A percentile compares a stretch with the other conserved stretches of the same genome.
Evolutionary conservation across 1,140 invertebrate genomes (phyloP).

Genomic region (Macrobrachium rosenbergii): DNA sequence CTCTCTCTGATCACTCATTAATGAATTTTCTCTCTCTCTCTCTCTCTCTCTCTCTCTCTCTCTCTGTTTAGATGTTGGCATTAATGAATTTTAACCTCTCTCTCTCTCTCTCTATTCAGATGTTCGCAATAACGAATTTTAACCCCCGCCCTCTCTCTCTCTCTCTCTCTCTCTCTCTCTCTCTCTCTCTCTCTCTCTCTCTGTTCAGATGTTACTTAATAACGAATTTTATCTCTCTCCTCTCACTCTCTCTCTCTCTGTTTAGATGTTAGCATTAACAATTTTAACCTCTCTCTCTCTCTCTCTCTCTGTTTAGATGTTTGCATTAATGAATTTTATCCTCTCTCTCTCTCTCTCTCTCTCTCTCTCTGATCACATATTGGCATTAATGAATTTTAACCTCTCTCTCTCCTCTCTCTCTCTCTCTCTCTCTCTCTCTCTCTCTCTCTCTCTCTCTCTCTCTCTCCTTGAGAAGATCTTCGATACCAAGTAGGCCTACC

Average conservation of each 20-base stretch:
- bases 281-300: not conserved
- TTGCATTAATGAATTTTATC: not conserved
- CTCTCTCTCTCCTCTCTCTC: conserved; percentile 22
- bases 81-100: not conserved
- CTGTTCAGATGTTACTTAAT: too few relatives aligned
- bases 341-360: not conserved
- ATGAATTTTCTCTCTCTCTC: too few relatives aligned
- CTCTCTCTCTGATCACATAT: not conserved
- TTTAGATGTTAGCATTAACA: too few relatives aligned
- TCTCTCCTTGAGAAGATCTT: not conserved
- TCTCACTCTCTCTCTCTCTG: not conserved
- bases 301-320: not conserved
- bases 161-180: conserved; percentile 6
- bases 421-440: not conserved
- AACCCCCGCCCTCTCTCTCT: not conserved
- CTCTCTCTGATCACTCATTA: too few relatives aligned
- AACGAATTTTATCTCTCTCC: too few relatives aligned
- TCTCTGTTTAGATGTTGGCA: not conserved
- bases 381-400: not conserved
- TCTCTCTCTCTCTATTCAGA: not conserved
- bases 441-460: conserved; percentile 18
- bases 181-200: too few relatives aligned
- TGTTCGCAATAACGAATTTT: not conserved
- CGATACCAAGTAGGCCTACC: too few relatives aligned
- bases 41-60: not conserved